A percentile compares a stretch with the other conserved stretches of the same genome.
These are phyloP conservation scores for Cladopsammia gracilis DNA, from an alignment of 64 coral and sea anemone species.

Conservation along the genomic window DNA sequence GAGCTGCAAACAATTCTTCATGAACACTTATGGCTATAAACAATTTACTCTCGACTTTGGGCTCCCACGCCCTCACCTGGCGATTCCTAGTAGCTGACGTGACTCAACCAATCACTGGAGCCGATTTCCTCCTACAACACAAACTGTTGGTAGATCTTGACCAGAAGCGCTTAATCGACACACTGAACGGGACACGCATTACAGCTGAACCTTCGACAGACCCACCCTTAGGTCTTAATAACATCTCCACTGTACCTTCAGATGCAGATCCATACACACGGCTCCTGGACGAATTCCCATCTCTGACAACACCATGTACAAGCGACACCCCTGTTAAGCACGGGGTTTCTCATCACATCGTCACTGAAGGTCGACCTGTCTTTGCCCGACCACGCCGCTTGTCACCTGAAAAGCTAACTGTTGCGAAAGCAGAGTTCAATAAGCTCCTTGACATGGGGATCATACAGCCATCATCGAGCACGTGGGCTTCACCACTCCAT, in stretches of 20 bases:
- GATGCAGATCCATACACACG: slow-evolving; percentile 12
- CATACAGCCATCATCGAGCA: slow-evolving; percentile 48
- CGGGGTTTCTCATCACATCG: slow-evolving; percentile 16
- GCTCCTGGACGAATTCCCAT: slow-evolving; percentile 25
- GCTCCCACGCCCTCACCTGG: slow-evolving; percentile 64
- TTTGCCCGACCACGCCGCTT: not conserved
- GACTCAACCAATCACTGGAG: slow-evolving; percentile 5
- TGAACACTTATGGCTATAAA: slow-evolving; percentile 4
- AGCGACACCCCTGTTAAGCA: slow-evolving; percentile 2
- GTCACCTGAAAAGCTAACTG: slow-evolving; percentile 19
- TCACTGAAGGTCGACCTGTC: not conserved
- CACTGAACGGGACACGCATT: not conserved
- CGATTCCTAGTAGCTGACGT: slow-evolving; percentile 34
- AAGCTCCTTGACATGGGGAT: slow-evolving; percentile 61
- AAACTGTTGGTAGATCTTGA: slow-evolving; percentile 66
- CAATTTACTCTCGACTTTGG: slow-evolving; percentile 23
- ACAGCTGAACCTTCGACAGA: slow-evolving; percentile 21
- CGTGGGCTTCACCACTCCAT: slow-evolving; percentile 34
- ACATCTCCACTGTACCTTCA: not conserved
- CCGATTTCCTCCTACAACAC: slow-evolving; percentile 12
- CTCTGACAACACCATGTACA: slow-evolving; percentile 30
- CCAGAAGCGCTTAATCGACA: slow-evolving; percentile 58
- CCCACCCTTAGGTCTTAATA: not conserved
- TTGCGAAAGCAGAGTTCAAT: slow-evolving; percentile 24
- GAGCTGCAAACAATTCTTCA: slow-evolving; percentile 9